Conservation (phyloP, 2,888 invertebrate genomes). For the Anarsia innoxiella region DNA sequence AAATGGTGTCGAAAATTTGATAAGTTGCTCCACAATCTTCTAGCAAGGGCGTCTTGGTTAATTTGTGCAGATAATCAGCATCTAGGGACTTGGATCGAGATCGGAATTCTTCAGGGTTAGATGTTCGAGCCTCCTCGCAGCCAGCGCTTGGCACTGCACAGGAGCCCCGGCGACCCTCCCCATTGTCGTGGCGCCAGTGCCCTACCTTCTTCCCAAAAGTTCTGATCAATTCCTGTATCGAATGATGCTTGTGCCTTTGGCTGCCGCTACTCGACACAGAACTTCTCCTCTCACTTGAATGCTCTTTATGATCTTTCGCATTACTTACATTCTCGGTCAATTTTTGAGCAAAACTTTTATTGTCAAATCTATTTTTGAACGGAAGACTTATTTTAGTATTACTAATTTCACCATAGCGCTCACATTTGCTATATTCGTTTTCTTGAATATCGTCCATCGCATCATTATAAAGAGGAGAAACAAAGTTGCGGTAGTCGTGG, state of each 20-base stretch:
- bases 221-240: conserved; percentile 85
- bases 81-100: conserved; percentile 87
- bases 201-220: conserved; percentile 85
- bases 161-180: conserved; percentile 63
- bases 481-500: conserved; percentile 60
- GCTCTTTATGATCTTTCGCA: conserved; percentile 29
- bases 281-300: conserved; percentile 42
- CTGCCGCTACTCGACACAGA: conserved; percentile 52
- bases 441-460: conserved; percentile 70
- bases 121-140: conserved; percentile 56
- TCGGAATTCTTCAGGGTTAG: conserved; percentile 79
- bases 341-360: conserved; percentile 62
- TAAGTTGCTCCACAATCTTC: conserved; percentile 88
- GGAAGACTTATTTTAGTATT: conserved; percentile 42
- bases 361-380: conserved; percentile 48
- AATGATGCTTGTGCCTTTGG: conserved; percentile 76
- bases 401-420: conserved; percentile 65
- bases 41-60: conserved; percentile 60
- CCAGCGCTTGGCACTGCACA: conserved; percentile 61
- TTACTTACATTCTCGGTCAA: conserved; percentile 43
- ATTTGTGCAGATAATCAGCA: conserved; percentile 63
- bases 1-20: conserved; percentile 85
- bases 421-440: conserved; percentile 65
- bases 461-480: conserved; percentile 60
- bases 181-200: conserved; percentile 78